Evolutionary conservation across 2,888 invertebrate genomes (phyloP), one percentile per base, ranked within the genome.

Genomic region (Lycaena phlaeas): DNA sequence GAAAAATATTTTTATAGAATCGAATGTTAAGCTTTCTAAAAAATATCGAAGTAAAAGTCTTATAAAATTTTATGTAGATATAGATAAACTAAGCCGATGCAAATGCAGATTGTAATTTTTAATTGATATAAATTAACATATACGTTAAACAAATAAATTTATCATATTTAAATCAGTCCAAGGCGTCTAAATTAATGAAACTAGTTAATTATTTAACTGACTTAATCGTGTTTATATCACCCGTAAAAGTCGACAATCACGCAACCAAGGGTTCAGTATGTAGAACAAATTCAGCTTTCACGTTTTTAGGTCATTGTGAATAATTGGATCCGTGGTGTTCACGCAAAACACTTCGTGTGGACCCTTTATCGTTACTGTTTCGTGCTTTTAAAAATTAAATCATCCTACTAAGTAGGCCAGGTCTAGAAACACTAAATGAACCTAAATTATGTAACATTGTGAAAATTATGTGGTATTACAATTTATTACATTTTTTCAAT

Each of bases 301-400:
- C 49, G 50, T 60, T 67, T 72, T 67, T 58, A 62, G 76, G 76
- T 70, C 72, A 65, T 52, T 57, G 56, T 54, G 53, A 59, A 56
- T 70, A 70, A 56, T 59, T 55, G 54, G 49, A 50, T 40, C 41
- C 44, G 38, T 26, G 40, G 27, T 41, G 44, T 47, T 48, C 53
- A 55, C 52, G 52, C 50, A 50, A 53, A 52, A 52, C 44, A 49
- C 47, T 43, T 42, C 30, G 30, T 39, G 39, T 28, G 17, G 27
- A 18, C 18, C 34, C 34, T 34, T 30, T 44, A 40, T 42, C 38
- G 38, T 45, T 40, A 30, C 29, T 27, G 38, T 40, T 49, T 49
- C 49, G 47, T 47, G 49, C 34, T 41, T 39, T 36, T 43, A 49
- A 49, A 47, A 43, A 30, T 22, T 40, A 39, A 31, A 45, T 45